These are phyloP conservation scores for Baccha elongata DNA, from an alignment of 2,888 invertebrate species.

Conservation along the genomic window DNA sequence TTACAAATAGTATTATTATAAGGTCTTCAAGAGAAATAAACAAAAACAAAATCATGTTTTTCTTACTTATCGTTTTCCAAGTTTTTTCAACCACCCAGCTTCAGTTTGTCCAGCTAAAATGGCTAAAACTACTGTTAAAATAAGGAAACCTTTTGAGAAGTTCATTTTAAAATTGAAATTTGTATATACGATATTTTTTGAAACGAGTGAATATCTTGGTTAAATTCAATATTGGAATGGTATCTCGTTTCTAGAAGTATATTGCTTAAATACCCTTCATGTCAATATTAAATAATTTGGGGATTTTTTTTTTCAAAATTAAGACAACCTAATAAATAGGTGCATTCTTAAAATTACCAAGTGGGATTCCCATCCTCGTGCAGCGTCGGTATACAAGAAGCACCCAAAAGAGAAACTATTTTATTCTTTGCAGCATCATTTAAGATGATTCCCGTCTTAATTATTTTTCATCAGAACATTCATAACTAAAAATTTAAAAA, in stretches of 20 bases:
- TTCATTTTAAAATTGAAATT: conserved; percentile 41
- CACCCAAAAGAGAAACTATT: too few species aligned
- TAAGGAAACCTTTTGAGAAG: conserved; percentile 41
- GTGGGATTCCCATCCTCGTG: neutral
- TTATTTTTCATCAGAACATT: too few species aligned
- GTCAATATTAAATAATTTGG: neutral
- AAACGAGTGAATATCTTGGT: too few species aligned
- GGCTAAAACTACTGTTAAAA: conserved; percentile 24
- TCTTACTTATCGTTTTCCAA: conserved; percentile 52
- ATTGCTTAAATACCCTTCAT: neutral
- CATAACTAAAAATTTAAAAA: too few species aligned
- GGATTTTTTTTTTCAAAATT: neutral
- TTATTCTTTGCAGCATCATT: too few species aligned
- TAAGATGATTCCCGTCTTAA: too few species aligned
- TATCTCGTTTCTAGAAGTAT: too few species aligned
- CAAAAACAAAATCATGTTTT: neutral
- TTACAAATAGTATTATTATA: neutral
- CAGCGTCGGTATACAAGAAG: too few species aligned
- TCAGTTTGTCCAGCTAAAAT: conserved; percentile 48
- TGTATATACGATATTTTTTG: too few species aligned
- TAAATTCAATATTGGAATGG: neutral
- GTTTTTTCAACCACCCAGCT: conserved; percentile 60
- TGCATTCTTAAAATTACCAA: neutral
- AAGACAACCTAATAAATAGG: neutral
- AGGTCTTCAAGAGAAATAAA: neutral